phyloP scores from a whole-genome alignment of 2,797 vertebrate genomes.

The Phrynocephalus guinanensis region DNA sequence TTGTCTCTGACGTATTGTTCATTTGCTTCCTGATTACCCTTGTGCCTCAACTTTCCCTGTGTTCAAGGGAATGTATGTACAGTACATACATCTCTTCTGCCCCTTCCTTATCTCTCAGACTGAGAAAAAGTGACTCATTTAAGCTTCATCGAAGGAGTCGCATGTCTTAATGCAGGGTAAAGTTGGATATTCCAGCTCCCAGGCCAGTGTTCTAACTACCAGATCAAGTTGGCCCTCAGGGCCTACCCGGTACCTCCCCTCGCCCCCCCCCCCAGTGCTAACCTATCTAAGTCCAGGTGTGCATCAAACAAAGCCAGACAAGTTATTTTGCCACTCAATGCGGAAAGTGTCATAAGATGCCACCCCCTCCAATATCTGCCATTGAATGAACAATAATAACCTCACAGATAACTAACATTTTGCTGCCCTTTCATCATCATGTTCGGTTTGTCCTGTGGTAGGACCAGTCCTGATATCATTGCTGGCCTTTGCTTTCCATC shows the following conservation, averaged over 20 bases:
- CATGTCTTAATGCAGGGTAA: too few species aligned
- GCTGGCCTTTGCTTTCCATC: background rate
- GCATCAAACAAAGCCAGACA: background rate
- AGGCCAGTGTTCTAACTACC: too few species aligned
- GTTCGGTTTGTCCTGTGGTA: too few species aligned
- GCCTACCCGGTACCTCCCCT: background rate
- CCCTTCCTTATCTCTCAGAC: too few species aligned
- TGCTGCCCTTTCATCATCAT: background rate
- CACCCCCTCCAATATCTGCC: background rate
- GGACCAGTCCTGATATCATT: background rate
- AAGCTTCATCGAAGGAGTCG: too few species aligned
- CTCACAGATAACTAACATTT: background rate
- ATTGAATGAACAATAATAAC: background rate
- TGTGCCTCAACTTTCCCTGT: too few species aligned
- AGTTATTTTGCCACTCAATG: background rate
- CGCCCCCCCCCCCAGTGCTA: background rate
- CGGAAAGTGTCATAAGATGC: background rate
- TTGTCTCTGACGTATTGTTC: background rate
- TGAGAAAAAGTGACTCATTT: too few species aligned
- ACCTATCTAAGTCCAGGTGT: background rate
- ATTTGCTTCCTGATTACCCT: too few species aligned
- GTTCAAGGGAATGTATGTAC: too few species aligned
- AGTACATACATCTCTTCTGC: too few species aligned
- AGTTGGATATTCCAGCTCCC: too few species aligned
- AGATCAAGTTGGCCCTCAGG: background rate